phyloP scores from a whole-genome alignment of 2,113 vertebrate species.

The Martes martes region DNA sequence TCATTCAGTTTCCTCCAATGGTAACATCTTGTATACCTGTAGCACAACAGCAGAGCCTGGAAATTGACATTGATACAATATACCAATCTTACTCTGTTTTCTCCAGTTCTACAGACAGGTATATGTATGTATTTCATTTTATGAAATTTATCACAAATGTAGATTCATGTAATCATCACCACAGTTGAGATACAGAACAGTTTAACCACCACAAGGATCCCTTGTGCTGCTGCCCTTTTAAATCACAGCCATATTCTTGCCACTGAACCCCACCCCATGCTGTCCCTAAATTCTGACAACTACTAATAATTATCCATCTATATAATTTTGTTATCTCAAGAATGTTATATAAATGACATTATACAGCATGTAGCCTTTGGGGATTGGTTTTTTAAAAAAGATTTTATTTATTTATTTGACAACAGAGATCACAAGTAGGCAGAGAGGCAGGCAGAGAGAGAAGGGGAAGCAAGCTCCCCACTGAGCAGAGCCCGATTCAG shows the following conservation, averaged over 20 bases:
- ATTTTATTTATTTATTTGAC: too few relatives aligned
- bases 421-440: too few relatives aligned
- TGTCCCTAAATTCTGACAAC: neutral
- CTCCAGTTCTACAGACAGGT: neutral
- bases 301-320: neutral
- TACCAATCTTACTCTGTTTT: neutral
- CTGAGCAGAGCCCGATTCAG: too few relatives aligned
- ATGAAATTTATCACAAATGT: neutral
- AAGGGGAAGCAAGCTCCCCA: too few relatives aligned
- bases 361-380: neutral
- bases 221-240: neutral
- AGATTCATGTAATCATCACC: neutral
- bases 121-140: neutral
- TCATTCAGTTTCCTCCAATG: neutral
- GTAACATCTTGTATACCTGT: neutral
- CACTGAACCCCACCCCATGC: neutral
- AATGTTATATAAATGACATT: neutral
- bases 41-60: neutral
- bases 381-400: neutral
- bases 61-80: neutral
- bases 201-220: neutral
- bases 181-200: neutral
- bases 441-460: too few relatives aligned
- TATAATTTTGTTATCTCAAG: conserved; percentile 23
- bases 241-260: neutral